Percentiles rank a stretch among this genome's conserved stretches.
Evolutionary conservation across 2,797 vertebrate genomes (phyloP).

Genomic region (Remorina albescens): DNA sequence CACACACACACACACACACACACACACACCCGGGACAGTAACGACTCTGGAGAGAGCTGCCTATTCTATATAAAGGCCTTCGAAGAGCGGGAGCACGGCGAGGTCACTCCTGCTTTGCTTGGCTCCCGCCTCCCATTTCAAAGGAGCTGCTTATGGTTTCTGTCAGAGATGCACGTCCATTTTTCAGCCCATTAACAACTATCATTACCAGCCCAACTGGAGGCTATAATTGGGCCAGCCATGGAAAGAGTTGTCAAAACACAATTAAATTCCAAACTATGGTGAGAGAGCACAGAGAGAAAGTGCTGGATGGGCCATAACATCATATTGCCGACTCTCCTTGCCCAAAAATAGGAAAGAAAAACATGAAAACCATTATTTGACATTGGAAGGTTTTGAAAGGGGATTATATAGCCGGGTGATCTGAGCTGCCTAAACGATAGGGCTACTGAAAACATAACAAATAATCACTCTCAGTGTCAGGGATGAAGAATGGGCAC

Average conservation of each 20-base stretch:
- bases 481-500: conserved; percentile 77
- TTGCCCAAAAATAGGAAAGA: conserved; percentile 87
- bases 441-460: conserved; percentile 80
- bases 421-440: conserved; percentile 72
- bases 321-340: conserved; percentile 76
- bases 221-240: conserved; percentile 83
- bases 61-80: conserved; percentile 72
- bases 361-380: conserved; percentile 87
- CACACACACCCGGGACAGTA: conserved; percentile 53
- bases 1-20: conserved; percentile 52
- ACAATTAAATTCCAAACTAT: conserved; percentile 86
- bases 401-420: conserved; percentile 75
- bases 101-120: conserved; percentile 82
- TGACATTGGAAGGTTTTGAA: conserved; percentile 79
- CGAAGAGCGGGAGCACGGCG: conserved; percentile 67
- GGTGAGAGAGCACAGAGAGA: conserved; percentile 76
- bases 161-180: conserved; percentile 83
- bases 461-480: conserved; percentile 79
- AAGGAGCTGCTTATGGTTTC: conserved; percentile 84
- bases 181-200: conserved; percentile 86
- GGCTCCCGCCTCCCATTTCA: conserved; percentile 74
- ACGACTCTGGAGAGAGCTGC: conserved; percentile 47
- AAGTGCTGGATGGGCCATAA: conserved; percentile 72
- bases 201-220: conserved; percentile 84
- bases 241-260: conserved; percentile 87